Percentiles rank a stretch among this genome's conserved stretches.
phyloP scores from a whole-genome alignment of 2,113 vertebrate genomes.

The Natator depressus region DNA sequence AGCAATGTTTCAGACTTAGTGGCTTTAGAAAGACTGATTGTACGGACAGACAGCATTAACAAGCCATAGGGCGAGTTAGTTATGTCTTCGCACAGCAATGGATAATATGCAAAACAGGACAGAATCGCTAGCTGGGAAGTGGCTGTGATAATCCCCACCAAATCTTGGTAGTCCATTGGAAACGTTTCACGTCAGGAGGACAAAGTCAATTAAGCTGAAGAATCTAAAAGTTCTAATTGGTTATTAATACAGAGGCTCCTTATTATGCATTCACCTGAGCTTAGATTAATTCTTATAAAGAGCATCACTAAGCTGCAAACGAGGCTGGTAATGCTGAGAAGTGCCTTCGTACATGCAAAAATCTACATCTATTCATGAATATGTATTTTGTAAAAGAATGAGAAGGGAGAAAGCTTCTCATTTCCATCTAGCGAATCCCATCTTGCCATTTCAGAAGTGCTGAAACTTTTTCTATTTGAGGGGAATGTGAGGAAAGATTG shows the following conservation, averaged over 20 bases:
- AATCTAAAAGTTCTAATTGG: constrained; percentile 34
- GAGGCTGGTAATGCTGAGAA: neutral
- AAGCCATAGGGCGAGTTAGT: neutral
- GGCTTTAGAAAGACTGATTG: constrained; percentile 33
- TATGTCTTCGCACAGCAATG: constrained; percentile 6
- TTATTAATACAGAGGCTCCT: constrained; percentile 38
- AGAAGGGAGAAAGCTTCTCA: constrained; percentile 51
- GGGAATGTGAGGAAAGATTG: constrained; percentile 3
- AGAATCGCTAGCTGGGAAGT: constrained; percentile 1
- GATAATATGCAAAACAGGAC: constrained; percentile 12
- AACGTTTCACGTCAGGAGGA: constrained; percentile 36
- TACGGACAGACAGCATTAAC: constrained; percentile 29
- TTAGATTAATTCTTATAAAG: constrained; percentile 7
- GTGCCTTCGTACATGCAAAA: constrained; percentile 44
- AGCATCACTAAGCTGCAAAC: neutral
- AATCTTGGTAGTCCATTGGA: neutral
- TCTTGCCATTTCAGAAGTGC: constrained; percentile 44
- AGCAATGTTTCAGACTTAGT: constrained; percentile 46
- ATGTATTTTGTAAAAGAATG: constrained; percentile 51
- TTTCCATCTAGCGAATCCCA: constrained; percentile 38
- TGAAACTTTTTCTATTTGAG: neutral
- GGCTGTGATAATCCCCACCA: neutral
- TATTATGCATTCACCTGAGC: constrained; percentile 39
- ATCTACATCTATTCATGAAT: constrained; percentile 61
- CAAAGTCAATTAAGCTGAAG: constrained; percentile 32